Base-by-base conservation (phyloP, 53 echinoderm and acorn worm genomes). In the Paelopatides confundens region DNA sequence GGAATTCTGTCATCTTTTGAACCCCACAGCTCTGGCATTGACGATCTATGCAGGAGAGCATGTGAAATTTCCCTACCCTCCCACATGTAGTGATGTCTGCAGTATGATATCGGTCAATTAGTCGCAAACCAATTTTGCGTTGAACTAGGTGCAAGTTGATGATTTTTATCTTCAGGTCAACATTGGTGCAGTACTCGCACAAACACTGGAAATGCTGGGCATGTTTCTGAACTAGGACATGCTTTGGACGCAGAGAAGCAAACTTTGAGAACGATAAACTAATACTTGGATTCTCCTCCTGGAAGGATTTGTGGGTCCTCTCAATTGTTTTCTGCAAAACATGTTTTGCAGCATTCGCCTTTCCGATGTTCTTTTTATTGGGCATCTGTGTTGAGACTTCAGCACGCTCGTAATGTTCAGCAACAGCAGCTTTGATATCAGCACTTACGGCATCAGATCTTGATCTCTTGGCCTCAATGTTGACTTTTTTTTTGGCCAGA, bases 81-180 rank as follows among this genome's bases (percentile, higher is more conserved):
- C 23, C 36, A 36, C 86, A 86, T 29, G 62, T 71, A 31, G 71
- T 85, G 18, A 69, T 14, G 11, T 85, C 69, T 32, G 48, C 31
- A 47, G 86, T 70, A 69, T 68, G 50, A 51, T 68, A 85, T 85
- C 33, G 38, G 86, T 85, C 53, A 43, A 10, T 43, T 21, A 54
- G 54, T 54, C 54, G 54, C 17, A 54, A 54, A n/a, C 23, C 23
- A 54, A 54, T 54, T n/a, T 54, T 54, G 54, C 17, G 54, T 54
- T 18, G 54, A 54, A 54, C 54, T 14, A 54, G 54, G 5, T 54
- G 0, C 24, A 54, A 21, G 54, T 54, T 54, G 17, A 54, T 54
- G 54, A 54, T 18, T 18, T 54, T 54, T 17, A 54, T 54, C 23
- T 54, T 54, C 23, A 54, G 54, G 54, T 54, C 54, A 21, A 54